These are phyloP conservation scores for Thymelicus acteon DNA, from an alignment of 2,888 invertebrate genomes.

Conservation along the genomic window DNA sequence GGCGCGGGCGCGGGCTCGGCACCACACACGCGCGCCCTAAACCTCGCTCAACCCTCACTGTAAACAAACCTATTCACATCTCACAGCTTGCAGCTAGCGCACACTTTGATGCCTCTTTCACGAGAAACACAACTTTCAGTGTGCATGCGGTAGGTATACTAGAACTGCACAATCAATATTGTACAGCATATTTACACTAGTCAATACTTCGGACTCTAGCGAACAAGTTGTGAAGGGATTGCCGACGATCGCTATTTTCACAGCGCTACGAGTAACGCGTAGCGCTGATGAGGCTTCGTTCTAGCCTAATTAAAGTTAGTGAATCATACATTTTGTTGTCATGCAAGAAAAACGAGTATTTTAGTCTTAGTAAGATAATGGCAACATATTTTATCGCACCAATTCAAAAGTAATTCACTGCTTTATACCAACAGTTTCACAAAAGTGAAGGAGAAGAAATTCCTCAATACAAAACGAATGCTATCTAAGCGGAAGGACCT, in stretches of 20 bases:
- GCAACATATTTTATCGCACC: too few species aligned
- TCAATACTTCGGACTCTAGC: too few species aligned
- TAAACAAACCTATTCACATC: constrained; percentile 79
- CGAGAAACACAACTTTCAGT: constrained; percentile 32
- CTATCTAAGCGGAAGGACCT: too few species aligned
- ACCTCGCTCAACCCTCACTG: constrained; percentile 67
- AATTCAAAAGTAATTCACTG: too few species aligned
- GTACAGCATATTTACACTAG: background rate
- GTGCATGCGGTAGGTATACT: constrained; percentile 33
- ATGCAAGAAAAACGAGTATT: background rate
- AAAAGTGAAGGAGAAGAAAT: too few species aligned
- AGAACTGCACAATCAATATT: background rate
- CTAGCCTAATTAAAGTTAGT: background rate
- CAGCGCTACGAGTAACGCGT: background rate
- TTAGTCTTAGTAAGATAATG: background rate
- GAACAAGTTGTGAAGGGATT: background rate
- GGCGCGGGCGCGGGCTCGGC: constrained; percentile 55
- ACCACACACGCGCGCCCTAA: constrained; percentile 68
- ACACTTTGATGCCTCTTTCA: constrained; percentile 47
- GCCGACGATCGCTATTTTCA: background rate
- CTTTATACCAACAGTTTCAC: too few species aligned
- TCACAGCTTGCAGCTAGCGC: constrained; percentile 52
- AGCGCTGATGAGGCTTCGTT: background rate
- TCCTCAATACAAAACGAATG: too few species aligned
- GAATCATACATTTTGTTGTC: background rate